Evolutionary conservation across 2,113 vertebrate species (phyloP).

Genomic region (Cyprinodon tularosa): DNA sequence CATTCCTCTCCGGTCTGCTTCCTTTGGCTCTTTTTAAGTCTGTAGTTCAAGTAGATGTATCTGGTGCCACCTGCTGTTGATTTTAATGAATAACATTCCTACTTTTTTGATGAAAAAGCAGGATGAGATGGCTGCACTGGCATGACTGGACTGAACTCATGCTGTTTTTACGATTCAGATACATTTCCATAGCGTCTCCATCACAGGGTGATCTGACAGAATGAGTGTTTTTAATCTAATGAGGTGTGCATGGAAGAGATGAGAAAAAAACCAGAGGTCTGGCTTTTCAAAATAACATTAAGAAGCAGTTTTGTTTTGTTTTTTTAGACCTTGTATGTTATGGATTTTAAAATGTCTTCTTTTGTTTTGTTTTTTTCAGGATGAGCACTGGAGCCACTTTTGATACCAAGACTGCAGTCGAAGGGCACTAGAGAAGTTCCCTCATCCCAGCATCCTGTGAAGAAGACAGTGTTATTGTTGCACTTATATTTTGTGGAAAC

Average conservation of each 20-base stretch:
- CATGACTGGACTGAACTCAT: conserved; percentile 70
- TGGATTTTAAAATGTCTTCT: conserved; percentile 19
- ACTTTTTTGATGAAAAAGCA: conserved; percentile 37
- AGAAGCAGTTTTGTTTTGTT: conserved; percentile 18
- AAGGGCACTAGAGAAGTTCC: conserved; percentile 70
- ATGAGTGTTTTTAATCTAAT: conserved; percentile 50
- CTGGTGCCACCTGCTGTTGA: conserved; percentile 76
- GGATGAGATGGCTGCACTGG: conserved; percentile 58
- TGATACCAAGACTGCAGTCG: conserved; percentile 80
- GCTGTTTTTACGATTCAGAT: conserved; percentile 63
- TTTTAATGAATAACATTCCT: conserved; percentile 52
- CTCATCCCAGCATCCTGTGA: conserved; percentile 41
- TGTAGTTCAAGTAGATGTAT: conserved; percentile 55
- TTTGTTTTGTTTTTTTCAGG: conserved; percentile 65
- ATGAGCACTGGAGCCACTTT: conserved; percentile 72
- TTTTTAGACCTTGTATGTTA: conserved; percentile 1
- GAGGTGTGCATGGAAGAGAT: conserved; percentile 62
- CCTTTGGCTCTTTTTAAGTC: conserved; percentile 49
- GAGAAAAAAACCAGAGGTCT: conserved; percentile 19
- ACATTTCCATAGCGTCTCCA: conserved; percentile 50
- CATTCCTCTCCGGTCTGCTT: conserved; percentile 57
- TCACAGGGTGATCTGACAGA: conserved; percentile 47
- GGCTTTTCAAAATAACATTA: conserved; percentile 44
- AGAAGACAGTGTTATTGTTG: conserved; percentile 69
- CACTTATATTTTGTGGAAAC: conserved; percentile 49